These are phyloP conservation scores for Polydrusus pterygomalis DNA, from an alignment of 2,888 invertebrate genomes.

Conservation along the genomic window DNA sequence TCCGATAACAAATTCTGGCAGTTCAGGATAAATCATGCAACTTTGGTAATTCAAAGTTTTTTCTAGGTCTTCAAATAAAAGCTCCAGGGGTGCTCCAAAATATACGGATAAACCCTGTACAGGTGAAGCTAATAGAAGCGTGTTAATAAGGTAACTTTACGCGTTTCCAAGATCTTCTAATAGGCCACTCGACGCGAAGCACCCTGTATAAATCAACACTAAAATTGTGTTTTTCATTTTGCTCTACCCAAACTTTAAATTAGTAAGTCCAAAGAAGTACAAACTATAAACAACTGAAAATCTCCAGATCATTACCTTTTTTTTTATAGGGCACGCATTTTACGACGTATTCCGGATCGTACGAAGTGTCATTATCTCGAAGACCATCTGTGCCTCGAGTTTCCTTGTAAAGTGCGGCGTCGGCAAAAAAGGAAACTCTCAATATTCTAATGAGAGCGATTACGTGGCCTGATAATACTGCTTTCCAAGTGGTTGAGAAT, in stretches of 20 bases:
- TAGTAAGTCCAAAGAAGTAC: not conserved
- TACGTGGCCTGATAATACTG: not conserved
- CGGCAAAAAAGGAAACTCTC: constrained; percentile 25
- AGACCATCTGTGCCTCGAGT: constrained; percentile 20
- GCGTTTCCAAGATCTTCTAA: no score
- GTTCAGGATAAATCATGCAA: no score
- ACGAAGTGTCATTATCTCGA: constrained; percentile 26
- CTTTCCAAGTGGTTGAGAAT: constrained; percentile 12
- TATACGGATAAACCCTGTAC: no score
- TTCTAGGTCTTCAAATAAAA: no score
- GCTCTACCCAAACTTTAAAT: not conserved
- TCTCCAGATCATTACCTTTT: constrained; percentile 17
- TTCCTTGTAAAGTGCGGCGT: constrained; percentile 28
- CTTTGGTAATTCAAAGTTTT: no score
- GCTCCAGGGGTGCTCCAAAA: no score
- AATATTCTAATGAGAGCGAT: constrained; percentile 23
- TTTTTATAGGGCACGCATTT: not conserved
- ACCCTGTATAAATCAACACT: no score
- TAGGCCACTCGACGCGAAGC: no score
- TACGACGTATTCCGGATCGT: constrained; percentile 19
- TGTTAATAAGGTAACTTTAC: no score
- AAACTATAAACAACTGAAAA: constrained; percentile 2
- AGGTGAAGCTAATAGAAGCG: no score
- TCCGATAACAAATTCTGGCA: no score
- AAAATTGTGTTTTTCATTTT: no score